A percentile compares a stretch with the other conserved stretches of the same genome.
Evolutionary conservation across 2,797 vertebrate species (phyloP).

Genomic region (Pachyuromys duprasi): DNA sequence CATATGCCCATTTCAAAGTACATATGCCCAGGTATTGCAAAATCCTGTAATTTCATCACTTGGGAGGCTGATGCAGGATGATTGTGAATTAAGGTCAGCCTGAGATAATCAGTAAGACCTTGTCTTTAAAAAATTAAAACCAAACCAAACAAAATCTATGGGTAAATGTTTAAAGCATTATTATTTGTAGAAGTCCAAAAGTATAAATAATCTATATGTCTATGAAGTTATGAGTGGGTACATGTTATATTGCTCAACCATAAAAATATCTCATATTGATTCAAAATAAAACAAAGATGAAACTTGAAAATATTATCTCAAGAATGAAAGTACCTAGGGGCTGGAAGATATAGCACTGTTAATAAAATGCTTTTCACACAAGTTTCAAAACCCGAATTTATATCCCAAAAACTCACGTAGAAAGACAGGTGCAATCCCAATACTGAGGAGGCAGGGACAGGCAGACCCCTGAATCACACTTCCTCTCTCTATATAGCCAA

Average conservation of each 20-base stretch:
- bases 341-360: neutral
- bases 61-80: neutral
- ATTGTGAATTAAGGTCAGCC: neutral
- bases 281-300: neutral
- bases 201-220: neutral
- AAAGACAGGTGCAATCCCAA: neutral
- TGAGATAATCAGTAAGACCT: neutral
- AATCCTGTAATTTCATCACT: neutral
- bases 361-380: neutral
- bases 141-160: neutral
- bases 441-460: no score
- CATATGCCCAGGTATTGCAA: neutral
- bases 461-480: neutral
- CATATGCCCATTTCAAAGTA: neutral
- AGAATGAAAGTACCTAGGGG: neutral
- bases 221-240: neutral
- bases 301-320: neutral
- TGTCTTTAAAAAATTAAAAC: neutral
- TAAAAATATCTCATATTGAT: neutral
- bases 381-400: neutral
- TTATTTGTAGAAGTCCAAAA: slow-evolving; percentile 25
- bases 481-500: neutral
- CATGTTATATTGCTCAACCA: neutral
- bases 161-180: neutral
- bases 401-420: neutral